Evolutionary conservation across 2,888 invertebrate species (phyloP).

Genomic region (Tuta absoluta): DNA sequence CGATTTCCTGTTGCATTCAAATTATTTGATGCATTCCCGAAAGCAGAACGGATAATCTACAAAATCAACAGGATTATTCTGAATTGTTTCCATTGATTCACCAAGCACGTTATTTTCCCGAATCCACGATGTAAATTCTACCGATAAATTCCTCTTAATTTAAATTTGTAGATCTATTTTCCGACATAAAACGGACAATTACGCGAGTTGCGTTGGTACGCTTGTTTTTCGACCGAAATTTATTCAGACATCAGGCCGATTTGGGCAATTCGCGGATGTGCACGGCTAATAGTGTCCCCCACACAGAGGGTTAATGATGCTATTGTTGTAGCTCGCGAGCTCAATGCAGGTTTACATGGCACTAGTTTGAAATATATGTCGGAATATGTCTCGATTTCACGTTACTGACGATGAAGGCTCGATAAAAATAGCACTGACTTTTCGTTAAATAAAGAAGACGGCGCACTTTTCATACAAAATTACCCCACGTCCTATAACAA

Average conservation of each 20-base stretch:
- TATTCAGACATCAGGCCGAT: not conserved
- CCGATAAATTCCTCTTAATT: slow-evolving; percentile 29
- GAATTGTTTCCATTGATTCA: slow-evolving; percentile 25
- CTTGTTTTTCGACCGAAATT: slow-evolving; percentile 26
- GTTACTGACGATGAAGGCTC: too few species aligned
- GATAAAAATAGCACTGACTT: too few species aligned
- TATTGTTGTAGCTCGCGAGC: slow-evolving; percentile 35
- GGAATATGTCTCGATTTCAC: too few species aligned
- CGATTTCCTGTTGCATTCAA: slow-evolving; percentile 9
- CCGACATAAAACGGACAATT: slow-evolving; percentile 28
- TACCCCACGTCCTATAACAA: too few species aligned
- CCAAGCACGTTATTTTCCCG: slow-evolving; percentile 19
- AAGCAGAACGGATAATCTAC: slow-evolving; percentile 19
- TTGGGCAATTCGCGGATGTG: slow-evolving; percentile 15
- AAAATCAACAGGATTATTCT: slow-evolving; percentile 26
- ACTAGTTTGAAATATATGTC: too few species aligned
- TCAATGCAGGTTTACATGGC: too few species aligned
- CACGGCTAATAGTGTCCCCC: slow-evolving; percentile 32
- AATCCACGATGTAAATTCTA: slow-evolving; percentile 22
- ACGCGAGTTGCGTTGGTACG: slow-evolving; percentile 22
- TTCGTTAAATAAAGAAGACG: too few species aligned
- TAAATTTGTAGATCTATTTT: slow-evolving; percentile 27
- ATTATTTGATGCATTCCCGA: slow-evolving; percentile 18
- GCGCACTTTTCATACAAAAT: too few species aligned
- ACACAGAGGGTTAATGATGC: slow-evolving; percentile 36